Base-by-base conservation (phyloP, 2,797 vertebrate species). In the Eupleurogrammus muticus region DNA sequence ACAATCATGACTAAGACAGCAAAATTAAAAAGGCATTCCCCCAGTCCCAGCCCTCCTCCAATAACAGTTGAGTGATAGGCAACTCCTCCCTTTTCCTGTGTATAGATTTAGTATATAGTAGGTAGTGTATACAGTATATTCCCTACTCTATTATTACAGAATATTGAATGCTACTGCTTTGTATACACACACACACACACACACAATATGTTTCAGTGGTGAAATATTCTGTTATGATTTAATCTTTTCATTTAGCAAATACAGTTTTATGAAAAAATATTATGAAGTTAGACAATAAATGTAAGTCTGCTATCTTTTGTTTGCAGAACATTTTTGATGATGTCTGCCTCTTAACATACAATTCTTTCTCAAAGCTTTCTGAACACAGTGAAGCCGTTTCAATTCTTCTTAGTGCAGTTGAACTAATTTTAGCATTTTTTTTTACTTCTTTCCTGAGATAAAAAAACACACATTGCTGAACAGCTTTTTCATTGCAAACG, bases 1-100 rank as follows among this genome's bases (percentile, higher is more conserved):
- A 58, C 48, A 85, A 79, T 77, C 73, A 75, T 75, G 52, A 80
- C 11, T 56, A 42, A 74, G 53, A 24, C 67, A 62, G 63, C 47
- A 61, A 61, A 55, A 34, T 71, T 32, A 70, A 64, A 68, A 76
- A 67, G 44, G 32, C 14, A 16, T 24, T 24, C 28, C 3, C 28
- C 28, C 28, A 3, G 3, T 28, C 6, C 6, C 6, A 28, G 6
- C 28, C 28, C 28, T 28, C 3, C 28, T 28, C 28, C 28, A 28
- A 28, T 28, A 28, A 28, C 28, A 28, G 28, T 6, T 28, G 28
- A 28, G 28, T 6, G 6, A 28, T 6, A 28, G 28, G 3, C 28
- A 28, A 28, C 6, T 28, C n/a, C 28, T 28, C 28, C 28, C 28
- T 6, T 28, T 28, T 28, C 6, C 28, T 28, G 28, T 28, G 6